Base-by-base conservation (phyloP, 92 coral and sea anemone genomes). In the Epizoanthus rinbou region DNA sequence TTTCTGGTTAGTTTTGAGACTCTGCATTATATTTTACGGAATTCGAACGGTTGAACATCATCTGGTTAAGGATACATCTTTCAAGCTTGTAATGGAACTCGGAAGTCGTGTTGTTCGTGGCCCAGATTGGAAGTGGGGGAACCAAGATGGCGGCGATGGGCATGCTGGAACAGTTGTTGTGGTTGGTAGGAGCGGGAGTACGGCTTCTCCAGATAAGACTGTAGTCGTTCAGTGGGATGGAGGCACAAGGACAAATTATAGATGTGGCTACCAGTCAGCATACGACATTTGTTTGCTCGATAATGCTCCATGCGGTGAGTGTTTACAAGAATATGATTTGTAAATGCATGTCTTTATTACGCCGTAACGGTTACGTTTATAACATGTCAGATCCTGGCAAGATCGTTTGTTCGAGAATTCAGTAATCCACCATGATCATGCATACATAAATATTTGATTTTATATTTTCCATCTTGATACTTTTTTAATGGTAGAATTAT, bases 101-200 rank as follows among this genome's bases (percentile, higher is more conserved):
- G 98, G 98, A 13, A 69, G 86, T 39, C 92, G 98, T 4, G 98
- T 93, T 15, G 98, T 93, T 1, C 93, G 98, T 11, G 98, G 98
- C 11, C 86, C 86, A 52, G 91, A 91, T 64, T 93, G 98, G 98
- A 93, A 93, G 59, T 93, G 98, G 98, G 86, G 69, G 0, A 71
- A 93, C 52, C 98, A 93, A 93, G 98, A 93, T 93, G 98, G 98
- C 87, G 91, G 98, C 84, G 98, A 93, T 58, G 98, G 98, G n/a
- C 87, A 80, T 76, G 93, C 91, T 25, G 98, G 98, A 9, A 93
- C 98, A 3, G 94, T 93, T 3, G 95, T 93, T 71, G 91, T 91
- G 28, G 92, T 93, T 2, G 98, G 98, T 0, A 81, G 86, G 35
- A 72, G 86, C 37, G 94, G 95, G 0, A 93, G 98, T 25, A 69